Base-by-base conservation (phyloP, 2,888 invertebrate genomes). In the Trissolcus japonicus region DNA sequence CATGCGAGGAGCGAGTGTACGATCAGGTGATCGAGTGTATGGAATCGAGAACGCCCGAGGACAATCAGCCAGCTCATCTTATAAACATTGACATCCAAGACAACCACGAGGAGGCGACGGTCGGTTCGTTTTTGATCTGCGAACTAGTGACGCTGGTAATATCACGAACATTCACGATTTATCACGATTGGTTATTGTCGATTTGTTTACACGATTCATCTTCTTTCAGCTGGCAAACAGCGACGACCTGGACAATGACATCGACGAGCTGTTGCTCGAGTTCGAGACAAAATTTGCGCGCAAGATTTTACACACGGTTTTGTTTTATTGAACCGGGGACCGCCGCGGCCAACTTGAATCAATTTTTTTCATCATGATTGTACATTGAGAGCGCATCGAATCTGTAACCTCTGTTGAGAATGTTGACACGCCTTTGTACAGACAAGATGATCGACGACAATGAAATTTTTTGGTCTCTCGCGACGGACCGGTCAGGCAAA, bases 1-100 rank as follows among this genome's bases (percentile, higher is more conserved):
- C 98, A 0, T 97, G 98, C 86, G 99, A 99, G 89, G 99, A 99
- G 89, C 91, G 99, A 81, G 99, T 99, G 0, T 99, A 98, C 89
- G 99, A 99, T 89, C 98, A 99, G 92, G 97, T 99, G 17, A 92
- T 98, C 65, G 97, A 98, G 90, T 96, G 95, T 93, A 94, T 97
- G 92, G 96, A 97, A 81, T 94, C 92, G 35, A 92, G 95, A 85
- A 93, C 94, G 65, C 94, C 95, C 0, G 92, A 93, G 59, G 93
- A 94, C 82, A 96, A 95, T 89, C 94, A 96, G 63, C 95, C 97
- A 6, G 98, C 96, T 2, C 99, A 99, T 91, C 94, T 99, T 51
- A 95, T 99, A 67, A 99, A 99, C 89, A 94, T 99, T 82, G 99
- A 99, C 88, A 98, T 99, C 83, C 98, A 97, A 89, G 99, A 99